A percentile compares a stretch with the other conserved stretches of the same genome.
phyloP scores from a whole-genome alignment of 2,888 invertebrate species.

The Cacoxenus indagator region DNA sequence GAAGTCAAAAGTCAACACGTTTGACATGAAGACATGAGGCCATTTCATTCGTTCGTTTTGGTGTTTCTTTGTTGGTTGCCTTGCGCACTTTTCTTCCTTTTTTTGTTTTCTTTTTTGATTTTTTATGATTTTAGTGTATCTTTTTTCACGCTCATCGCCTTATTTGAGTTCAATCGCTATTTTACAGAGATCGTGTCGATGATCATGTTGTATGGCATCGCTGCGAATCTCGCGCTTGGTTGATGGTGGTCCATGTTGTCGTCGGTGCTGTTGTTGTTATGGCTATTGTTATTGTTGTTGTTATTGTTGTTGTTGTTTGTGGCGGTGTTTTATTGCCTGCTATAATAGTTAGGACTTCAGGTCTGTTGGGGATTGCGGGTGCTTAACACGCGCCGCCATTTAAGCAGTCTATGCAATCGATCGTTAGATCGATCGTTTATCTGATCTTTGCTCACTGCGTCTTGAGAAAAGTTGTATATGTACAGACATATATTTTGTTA shows the following conservation, averaged over 20 bases:
- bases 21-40: constrained; percentile 62
- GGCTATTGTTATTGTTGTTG: background rate
- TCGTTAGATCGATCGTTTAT: background rate
- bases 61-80: background rate
- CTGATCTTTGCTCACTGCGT: background rate
- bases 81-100: background rate
- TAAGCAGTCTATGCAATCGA: background rate
- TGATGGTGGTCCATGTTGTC: background rate
- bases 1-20: constrained; percentile 65
- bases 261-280: background rate
- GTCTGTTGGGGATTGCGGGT: background rate
- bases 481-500: too few species aligned
- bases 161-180: constrained; percentile 49
- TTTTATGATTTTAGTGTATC: background rate
- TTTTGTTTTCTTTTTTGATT: background rate
- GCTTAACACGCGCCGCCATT: background rate
- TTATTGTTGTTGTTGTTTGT: background rate
- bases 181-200: constrained; percentile 61
- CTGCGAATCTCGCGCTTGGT: background rate
- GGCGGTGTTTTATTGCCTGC: too few species aligned
- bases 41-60: constrained; percentile 38
- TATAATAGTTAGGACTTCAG: too few species aligned
- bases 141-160: background rate
- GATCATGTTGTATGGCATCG: constrained; percentile 35
- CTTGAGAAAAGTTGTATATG: too few species aligned